Conservation (phyloP, 2,797 vertebrate species). For the Streptopelia turtur region DNA sequence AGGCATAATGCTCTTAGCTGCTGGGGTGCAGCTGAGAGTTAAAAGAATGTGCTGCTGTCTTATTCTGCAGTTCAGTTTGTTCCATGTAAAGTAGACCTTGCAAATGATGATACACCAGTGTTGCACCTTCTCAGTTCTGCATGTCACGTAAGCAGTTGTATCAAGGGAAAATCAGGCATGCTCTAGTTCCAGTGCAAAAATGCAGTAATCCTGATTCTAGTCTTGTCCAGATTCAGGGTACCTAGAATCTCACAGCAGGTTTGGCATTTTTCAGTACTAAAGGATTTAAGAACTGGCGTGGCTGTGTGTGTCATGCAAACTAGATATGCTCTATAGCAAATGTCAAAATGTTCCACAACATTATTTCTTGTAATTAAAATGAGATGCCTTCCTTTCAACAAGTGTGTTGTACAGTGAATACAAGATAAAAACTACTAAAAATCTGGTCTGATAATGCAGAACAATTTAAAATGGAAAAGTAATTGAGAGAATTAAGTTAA, state of each 20-base stretch:
- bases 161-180: background rate
- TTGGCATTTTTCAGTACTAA: background rate
- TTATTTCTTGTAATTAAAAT: background rate
- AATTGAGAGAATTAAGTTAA: background rate
- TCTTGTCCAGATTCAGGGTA: background rate
- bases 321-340: background rate
- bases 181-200: background rate
- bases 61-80: background rate
- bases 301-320: background rate
- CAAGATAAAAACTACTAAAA: conserved; percentile 24
- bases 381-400: background rate
- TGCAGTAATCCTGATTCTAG: background rate
- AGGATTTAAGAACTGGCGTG: background rate
- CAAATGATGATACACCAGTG: background rate
- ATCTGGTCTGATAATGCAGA: background rate
- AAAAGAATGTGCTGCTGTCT: background rate
- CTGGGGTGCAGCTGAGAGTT: background rate
- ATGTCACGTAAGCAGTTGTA: background rate
- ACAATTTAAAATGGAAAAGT: conserved; percentile 16
- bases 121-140: background rate
- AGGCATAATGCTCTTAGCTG: background rate
- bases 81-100: background rate
- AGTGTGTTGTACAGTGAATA: background rate
- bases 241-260: background rate
- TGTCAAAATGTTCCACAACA: accelerated